phyloP scores from a whole-genome alignment of 2,888 invertebrate species.

The Hipparchia sbordonii region DNA sequence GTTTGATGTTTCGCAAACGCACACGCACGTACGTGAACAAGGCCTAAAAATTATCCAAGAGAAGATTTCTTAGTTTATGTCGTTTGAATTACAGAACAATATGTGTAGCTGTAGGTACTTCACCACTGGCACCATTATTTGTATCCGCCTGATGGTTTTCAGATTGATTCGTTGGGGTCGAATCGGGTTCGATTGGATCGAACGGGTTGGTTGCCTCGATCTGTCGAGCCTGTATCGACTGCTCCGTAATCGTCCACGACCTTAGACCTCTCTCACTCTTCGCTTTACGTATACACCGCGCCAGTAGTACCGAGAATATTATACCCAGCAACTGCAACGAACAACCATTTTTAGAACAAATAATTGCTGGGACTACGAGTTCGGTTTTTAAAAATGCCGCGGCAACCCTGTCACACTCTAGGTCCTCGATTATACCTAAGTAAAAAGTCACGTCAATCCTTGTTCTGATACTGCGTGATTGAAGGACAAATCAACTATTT shows the following conservation, averaged over 20 bases:
- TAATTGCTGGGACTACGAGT: not conserved
- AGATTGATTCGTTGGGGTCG: slow-evolving; percentile 40
- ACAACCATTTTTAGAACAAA: not conserved
- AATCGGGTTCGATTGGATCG: not conserved
- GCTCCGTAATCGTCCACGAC: slow-evolving; percentile 85
- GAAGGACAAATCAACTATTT: too few species aligned
- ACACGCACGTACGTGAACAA: too few species aligned
- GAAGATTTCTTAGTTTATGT: not conserved
- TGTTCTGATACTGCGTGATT: too few species aligned
- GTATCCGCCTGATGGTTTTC: not conserved
- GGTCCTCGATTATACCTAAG: too few species aligned
- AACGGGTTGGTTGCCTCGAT: slow-evolving; percentile 43
- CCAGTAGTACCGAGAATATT: slow-evolving; percentile 93
- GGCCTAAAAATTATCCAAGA: not conserved
- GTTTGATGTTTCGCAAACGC: too few species aligned
- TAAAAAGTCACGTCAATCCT: too few species aligned
- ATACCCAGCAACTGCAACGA: slow-evolving; percentile 88
- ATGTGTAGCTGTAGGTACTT: not conserved
- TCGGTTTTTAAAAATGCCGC: too few species aligned
- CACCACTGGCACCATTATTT: not conserved
- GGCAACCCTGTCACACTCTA: too few species aligned
- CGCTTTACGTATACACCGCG: slow-evolving; percentile 90
- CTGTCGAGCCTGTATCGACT: slow-evolving; percentile 69
- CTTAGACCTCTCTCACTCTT: slow-evolving; percentile 87
- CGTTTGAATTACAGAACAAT: not conserved